phyloP scores from a whole-genome alignment of 1,140 invertebrate genomes.

The Drosophila tsacasi region DNA sequence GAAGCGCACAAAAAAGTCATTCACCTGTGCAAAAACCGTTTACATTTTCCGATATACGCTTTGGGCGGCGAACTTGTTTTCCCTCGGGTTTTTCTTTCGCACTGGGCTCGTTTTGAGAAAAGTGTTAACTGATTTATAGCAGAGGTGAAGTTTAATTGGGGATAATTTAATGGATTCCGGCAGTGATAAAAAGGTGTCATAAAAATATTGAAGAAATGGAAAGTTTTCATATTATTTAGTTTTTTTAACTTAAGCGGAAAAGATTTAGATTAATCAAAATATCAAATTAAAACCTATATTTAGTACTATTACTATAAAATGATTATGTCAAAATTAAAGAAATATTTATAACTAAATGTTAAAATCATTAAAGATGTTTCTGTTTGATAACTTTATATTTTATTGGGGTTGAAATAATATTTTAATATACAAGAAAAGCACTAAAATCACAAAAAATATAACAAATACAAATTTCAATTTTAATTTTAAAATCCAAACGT shows the following conservation, averaged over 20 bases:
- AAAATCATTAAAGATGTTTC: no score
- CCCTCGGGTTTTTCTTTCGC: constrained; percentile 12
- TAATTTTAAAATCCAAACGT: no score
- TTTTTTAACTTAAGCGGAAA: background rate
- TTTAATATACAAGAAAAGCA: background rate
- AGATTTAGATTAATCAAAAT: background rate
- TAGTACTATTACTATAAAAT: background rate
- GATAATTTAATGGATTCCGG: constrained; percentile 19
- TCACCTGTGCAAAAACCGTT: constrained; percentile 77
- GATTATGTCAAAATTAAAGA: no score
- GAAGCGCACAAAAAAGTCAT: constrained; percentile 83
- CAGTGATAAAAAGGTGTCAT: background rate
- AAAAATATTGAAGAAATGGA: constrained; percentile 3
- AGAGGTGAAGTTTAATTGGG: constrained; percentile 8
- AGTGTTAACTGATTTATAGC: constrained; percentile 30
- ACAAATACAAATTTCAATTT: background rate
- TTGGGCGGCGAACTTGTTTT: constrained; percentile 42
- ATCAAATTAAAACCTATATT: background rate
- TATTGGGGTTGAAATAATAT: background rate
- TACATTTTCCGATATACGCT: constrained; percentile 62
- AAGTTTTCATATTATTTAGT: background rate
- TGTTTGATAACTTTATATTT: background rate
- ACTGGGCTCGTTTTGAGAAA: constrained; percentile 6
- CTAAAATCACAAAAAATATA: background rate
- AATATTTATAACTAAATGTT: background rate